Conservation (phyloP, 2,113 vertebrate genomes). For the Pteruthius melanotis region DNA sequence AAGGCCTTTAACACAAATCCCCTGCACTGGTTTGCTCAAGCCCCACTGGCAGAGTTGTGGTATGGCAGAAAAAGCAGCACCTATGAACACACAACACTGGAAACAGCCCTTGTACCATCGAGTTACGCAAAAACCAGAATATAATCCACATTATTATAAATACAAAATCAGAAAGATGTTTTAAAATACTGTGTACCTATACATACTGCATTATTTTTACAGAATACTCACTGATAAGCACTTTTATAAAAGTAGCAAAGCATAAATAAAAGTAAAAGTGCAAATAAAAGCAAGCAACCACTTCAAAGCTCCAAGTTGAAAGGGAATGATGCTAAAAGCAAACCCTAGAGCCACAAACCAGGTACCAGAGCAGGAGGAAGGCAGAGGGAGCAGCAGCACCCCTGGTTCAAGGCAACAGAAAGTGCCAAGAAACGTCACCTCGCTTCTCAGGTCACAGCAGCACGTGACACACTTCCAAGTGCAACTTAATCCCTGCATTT, state of each 20-base stretch:
- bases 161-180: background rate
- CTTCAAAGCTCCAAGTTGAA: background rate
- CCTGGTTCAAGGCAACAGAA: background rate
- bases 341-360: background rate
- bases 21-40: background rate
- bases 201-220: background rate
- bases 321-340: background rate
- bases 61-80: background rate
- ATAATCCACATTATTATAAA: background rate
- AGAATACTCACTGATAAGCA: background rate
- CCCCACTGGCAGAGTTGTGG: background rate
- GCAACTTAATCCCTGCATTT: background rate
- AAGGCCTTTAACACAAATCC: background rate
- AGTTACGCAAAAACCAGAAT: background rate
- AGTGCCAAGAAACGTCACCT: background rate
- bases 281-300: background rate
- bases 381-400: background rate
- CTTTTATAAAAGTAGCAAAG: background rate
- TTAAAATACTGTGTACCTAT: background rate
- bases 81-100: fast-evolving
- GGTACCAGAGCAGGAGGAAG: background rate
- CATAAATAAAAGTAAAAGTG: background rate
- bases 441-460: background rate
- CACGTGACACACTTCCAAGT: background rate
- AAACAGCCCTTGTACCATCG: background rate